Base-by-base conservation (phyloP, 2,888 invertebrate genomes). In the Drosophila seclusa region DNA sequence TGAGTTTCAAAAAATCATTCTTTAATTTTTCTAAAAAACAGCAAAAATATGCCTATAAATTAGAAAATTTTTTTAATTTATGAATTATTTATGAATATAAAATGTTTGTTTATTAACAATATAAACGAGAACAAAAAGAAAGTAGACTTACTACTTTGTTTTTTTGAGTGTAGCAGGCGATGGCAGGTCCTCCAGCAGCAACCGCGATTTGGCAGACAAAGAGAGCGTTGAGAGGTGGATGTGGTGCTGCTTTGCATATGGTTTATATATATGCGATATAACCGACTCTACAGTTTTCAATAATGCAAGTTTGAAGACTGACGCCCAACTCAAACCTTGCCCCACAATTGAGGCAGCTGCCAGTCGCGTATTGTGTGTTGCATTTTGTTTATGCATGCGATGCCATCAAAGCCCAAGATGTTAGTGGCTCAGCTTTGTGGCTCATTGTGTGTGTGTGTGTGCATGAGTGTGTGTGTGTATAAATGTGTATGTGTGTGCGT, bases 301-400 rank as follows among this genome's bases (percentile, higher is more conserved):
- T 85, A 85, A 87, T 85, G 85, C 83, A 87, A 83, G 68, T 74
- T 81, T 73, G 80, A 84, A 76, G 73, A 72, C 73, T 84, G n/a
- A 31, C 36, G 21, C 11, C 21, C 13, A 54, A 68, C 42, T 40
- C 50, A 29, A 2, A n/a, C 32, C 21, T 3, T 13, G 16, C n/a
- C 62, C 34, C 38, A 40, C 27, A 13, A 32, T 40, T 45, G 42
- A 42, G 45, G 45, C 38, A 49, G 29, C 49, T 61, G 40, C 21
- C 50, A 50, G 31, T 45, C 52, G 85, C 71, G 73, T 70, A 88
- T 85, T 85, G 85, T 88, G 77, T 81, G 76, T 79, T 86, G 88
- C 83, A 83, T 77, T 81, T 86, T 85, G 89, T 85, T 88, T 86
- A 88, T 88, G 85, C 79, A 85, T 83, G 87, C 79, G 59, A 55